A percentile compares a stretch with the other conserved stretches of the same genome.
These are phyloP conservation scores for Eretmochelys imbricata DNA, from an alignment of 2,113 vertebrate genomes.

Conservation along the genomic window DNA sequence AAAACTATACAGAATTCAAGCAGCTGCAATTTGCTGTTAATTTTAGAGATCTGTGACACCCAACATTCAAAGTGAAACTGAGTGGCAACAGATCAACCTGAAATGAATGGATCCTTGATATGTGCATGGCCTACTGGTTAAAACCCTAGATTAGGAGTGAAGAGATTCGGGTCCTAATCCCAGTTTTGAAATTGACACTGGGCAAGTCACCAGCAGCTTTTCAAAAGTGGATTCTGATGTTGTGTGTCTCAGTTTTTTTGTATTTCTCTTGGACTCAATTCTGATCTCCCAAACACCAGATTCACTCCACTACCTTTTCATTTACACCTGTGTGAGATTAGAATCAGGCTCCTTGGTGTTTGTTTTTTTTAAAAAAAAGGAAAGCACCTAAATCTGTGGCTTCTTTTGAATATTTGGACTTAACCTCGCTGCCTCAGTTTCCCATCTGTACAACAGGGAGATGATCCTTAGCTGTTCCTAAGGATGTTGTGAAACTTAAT, in stretches of 20 bases:
- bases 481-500: not conserved
- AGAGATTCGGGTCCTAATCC: not conserved
- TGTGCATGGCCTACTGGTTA: not conserved
- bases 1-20: not conserved
- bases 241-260: not conserved
- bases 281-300: not conserved
- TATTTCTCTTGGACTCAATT: not conserved
- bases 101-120: not conserved
- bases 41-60: not conserved
- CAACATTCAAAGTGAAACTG: not conserved
- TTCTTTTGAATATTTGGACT: not conserved
- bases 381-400: not conserved
- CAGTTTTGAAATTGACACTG: not conserved
- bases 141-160: not conserved
- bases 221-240: not conserved
- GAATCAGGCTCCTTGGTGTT: not conserved
- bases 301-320: not conserved
- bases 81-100: not conserved
- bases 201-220: not conserved
- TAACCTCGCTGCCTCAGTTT: not conserved
- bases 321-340: not conserved
- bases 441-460: not conserved
- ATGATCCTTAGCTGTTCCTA: not conserved
- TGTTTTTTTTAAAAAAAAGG: not conserved
- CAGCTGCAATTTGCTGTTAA: not conserved